Evolutionary conservation across 2,797 vertebrate species (phyloP), one percentile per base, ranked within the genome.

Genomic region (Ammospiza maritima): DNA sequence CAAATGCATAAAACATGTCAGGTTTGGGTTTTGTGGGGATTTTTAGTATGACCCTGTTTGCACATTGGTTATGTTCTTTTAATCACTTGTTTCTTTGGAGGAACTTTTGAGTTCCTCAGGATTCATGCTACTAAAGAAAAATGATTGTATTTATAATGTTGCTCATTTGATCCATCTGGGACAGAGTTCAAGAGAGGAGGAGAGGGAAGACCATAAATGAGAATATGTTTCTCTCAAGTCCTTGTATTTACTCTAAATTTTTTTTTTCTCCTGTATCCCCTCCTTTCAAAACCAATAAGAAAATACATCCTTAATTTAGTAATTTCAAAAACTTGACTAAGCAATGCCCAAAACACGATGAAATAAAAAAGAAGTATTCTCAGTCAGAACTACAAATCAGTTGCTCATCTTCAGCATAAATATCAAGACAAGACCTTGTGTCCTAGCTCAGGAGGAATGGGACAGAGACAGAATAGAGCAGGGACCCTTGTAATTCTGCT

Each of bases 331-430:
- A 45, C 11, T 53, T 60, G 16, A 58, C 44, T 16, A 47, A 79
- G 14, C 9, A 67, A 42, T 34, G 21, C 8, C 14, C 26, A 85
- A 75, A 58, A 72, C 19, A 53, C 0, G 0, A 29, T 4, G 0
- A 42, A 62, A 42, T 16, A 42, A 16, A 30, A 42, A 42, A 42
- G 4, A 22, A 16, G 1, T 12, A 4, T 73, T 76, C 85, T 53
- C 61, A 85, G 6, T 4, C 56, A 67, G 34, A 60, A 29, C 14
- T 75, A 64, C 29, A 71, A 67, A 50, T 25, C 0, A 0, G 5
- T 65, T 85, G 22, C 45, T 82, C 32, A 29, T 26, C 27, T 64
- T 80, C 72, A 82, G 38, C 34, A 36, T 27, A 65, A 85, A 57
- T 11, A 73, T n/a, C 34, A 50, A 74, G 29, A 21, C 1, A 4